Evolutionary conservation across 2,797 vertebrate species (phyloP), one percentile per base, ranked within the genome.

Genomic region (Periophthalmus magnuspinnatus): DNA sequence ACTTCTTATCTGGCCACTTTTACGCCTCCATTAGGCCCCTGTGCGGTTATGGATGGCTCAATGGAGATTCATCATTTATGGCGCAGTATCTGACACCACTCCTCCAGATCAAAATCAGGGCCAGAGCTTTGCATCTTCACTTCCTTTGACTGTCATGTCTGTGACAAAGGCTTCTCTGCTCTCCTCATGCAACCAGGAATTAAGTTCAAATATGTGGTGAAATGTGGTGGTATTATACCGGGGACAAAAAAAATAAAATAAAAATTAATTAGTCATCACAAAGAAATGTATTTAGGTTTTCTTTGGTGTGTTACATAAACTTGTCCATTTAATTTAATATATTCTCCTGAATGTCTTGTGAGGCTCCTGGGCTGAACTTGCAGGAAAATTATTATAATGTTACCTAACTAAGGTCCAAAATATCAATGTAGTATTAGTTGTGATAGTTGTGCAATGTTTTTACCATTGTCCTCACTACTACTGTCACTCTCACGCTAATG

Each of bases 1-100:
- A 90, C 83, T 86, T 93, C 91, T 92, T 91, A 91, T 93, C 91
- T 89, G 86, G 89, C 89, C 72, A 68, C 84, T 88, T 93, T 93
- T 90, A 91, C 89, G 80, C 88, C 84, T 91, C 91, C 89, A 93
- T 93, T 92, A 93, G 88, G 75, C 62, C 86, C 91, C 82, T 91
- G 79, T 86, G 84, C 87, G 70, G 79, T 91, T 92, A 93, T 92
- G 92, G 92, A 94, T 93, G 90, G 85, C 68, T 83, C 86, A 90
- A 87, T 81, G 79, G 82, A 77, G 82, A 91, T 89, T 78, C 88
- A 91, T 94, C 89, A 91, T 92, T 91, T 89, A 90, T 91, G 89
- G 86, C 84, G 79, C 74, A 69, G 81, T 80, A 81, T 86, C 82
- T 89, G 87, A 90, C 85, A 80, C 61, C 17, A 76, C 60, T 77